Conservation (phyloP, 2,888 invertebrate genomes). For the Aphelenchoides bicaudatus region DNA sequence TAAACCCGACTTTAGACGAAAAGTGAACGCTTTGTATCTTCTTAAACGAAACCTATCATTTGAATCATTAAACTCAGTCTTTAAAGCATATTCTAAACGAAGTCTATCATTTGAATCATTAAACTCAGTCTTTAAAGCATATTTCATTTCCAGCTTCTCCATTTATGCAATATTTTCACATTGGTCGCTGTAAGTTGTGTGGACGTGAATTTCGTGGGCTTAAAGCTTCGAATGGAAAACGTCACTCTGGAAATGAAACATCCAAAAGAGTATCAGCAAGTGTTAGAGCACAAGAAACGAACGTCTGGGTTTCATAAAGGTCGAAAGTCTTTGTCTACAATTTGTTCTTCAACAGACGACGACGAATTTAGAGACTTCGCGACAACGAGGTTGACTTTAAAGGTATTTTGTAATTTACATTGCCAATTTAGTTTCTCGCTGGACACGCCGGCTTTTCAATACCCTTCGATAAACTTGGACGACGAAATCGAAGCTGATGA, state of each 20-base stretch:
- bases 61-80: neutral
- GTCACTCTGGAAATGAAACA: conserved; percentile 13
- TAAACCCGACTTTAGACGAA: no score
- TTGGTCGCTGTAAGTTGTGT: conserved; percentile 1
- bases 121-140: neutral
- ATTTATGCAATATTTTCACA: conserved; percentile 1
- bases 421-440: no score
- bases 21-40: no score
- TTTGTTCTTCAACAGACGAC: conserved; percentile 10
- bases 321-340: neutral
- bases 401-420: no score
- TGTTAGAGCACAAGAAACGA: conserved; percentile 3
- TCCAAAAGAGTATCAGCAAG: neutral
- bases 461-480: no score
- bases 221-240: conserved; percentile 7
- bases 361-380: no score
- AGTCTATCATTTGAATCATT: neutral
- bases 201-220: conserved; percentile 12
- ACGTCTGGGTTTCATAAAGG: neutral
- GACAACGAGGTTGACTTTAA: no score
- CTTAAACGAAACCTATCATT: neutral
- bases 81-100: neutral
- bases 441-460: no score
- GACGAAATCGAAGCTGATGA: neutral
- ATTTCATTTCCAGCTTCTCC: conserved; percentile 3